These are phyloP conservation scores for Prionailurus viverrinus DNA, from an alignment of 2,113 vertebrate species.

Conservation along the genomic window DNA sequence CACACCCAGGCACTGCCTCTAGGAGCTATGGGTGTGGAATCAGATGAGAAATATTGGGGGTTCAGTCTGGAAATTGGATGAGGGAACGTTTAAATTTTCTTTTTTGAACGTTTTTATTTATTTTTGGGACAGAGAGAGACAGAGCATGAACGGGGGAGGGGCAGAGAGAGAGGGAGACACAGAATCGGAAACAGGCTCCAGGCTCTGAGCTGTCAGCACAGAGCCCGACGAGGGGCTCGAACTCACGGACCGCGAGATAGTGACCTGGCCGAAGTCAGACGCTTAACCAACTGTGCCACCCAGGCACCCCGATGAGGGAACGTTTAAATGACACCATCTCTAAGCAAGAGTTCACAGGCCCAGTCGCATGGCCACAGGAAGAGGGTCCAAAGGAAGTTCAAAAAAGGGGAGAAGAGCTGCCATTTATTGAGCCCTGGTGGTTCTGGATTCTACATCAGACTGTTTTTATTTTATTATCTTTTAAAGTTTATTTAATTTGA, in stretches of 20 bases:
- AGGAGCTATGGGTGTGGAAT: background rate
- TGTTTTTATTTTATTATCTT: too few species aligned
- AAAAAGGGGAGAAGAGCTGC: background rate
- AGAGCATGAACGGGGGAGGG: too few species aligned
- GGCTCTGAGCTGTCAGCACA: too few species aligned
- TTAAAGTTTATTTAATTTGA: too few species aligned
- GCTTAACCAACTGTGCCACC: too few species aligned
- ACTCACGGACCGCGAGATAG: too few species aligned
- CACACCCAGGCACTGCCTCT: background rate
- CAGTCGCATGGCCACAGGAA: background rate
- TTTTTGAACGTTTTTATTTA: too few species aligned
- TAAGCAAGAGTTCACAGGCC: background rate
- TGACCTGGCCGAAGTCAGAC: too few species aligned
- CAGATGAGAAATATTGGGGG: background rate
- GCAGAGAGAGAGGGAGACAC: too few species aligned
- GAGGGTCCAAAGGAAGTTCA: background rate
- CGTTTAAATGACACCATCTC: background rate
- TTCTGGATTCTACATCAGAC: background rate
- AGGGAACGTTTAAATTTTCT: background rate
- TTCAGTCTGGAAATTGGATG: background rate
- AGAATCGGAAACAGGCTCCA: too few species aligned
- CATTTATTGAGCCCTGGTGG: background rate
- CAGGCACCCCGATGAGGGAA: background rate
- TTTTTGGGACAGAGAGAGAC: too few species aligned
- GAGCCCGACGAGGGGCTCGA: too few species aligned